These are phyloP conservation scores for Macrostomum lignano DNA, from an alignment of 1,140 invertebrate species.

Conservation along the genomic window DNA sequence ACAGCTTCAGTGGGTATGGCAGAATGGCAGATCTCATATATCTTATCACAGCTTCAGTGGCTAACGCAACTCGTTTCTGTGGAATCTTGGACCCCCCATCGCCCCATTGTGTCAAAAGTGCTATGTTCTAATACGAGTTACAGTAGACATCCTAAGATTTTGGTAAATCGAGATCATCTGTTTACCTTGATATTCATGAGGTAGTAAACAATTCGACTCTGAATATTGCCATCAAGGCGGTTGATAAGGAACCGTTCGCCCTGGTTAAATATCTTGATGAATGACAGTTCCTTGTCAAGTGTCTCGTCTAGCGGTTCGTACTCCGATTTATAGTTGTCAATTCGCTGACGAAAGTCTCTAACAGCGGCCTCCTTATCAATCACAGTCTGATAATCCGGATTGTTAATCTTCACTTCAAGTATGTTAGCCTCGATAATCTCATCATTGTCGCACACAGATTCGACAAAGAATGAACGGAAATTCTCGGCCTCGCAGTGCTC, in stretches of 20 bases:
- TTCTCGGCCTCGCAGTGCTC: too few species aligned
- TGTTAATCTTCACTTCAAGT: conserved; percentile 89
- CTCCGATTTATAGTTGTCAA: conserved; percentile 70
- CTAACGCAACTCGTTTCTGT: too few species aligned
- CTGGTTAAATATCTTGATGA: conserved; percentile 93
- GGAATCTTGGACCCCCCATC: too few species aligned
- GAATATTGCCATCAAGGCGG: conserved; percentile 23
- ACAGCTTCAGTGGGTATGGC: too few species aligned
- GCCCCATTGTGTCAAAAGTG: too few species aligned
- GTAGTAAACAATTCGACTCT: conserved; percentile 66
- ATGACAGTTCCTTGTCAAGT: conserved; percentile 37
- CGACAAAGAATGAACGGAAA: too few species aligned
- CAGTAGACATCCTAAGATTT: too few species aligned
- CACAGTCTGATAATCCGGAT: conserved; percentile 58
- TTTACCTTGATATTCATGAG: conserved; percentile 99
- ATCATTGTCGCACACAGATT: conserved; percentile 85
- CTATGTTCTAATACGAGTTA: too few species aligned
- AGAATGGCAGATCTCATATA: too few species aligned
- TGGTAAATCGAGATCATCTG: too few species aligned
- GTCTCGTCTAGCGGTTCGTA: conserved; percentile 66
- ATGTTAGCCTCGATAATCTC: conserved; percentile 86
- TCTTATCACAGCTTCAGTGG: too few species aligned
- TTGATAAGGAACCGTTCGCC: conserved; percentile 33
- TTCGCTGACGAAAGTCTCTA: conserved; percentile 69
- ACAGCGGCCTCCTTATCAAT: conserved; percentile 44